Percentiles rank a stretch among this genome's conserved stretches.
These are phyloP conservation scores for Dermatemys mawii DNA, from an alignment of 2,113 vertebrate genomes.

Conservation along the genomic window DNA sequence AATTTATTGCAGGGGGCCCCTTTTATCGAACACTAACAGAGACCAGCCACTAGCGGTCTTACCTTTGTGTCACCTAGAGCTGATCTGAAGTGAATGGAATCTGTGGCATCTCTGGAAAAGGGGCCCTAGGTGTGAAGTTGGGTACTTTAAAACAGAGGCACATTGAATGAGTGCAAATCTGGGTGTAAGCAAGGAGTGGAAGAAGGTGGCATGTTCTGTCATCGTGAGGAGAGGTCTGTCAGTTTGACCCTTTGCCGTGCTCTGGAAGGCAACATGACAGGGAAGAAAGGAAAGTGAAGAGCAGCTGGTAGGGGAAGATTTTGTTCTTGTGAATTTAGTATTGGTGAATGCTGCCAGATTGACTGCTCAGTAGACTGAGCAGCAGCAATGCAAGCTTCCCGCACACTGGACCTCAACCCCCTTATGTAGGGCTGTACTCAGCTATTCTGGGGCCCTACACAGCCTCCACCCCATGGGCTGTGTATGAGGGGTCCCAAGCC, in stretches of 20 bases:
- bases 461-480: too few species aligned
- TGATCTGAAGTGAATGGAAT: neutral
- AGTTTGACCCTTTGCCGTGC: neutral
- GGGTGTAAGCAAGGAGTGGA: neutral
- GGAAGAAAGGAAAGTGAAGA: neutral
- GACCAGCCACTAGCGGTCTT: neutral
- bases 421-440: too few species aligned
- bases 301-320: neutral
- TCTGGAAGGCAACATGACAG: neutral
- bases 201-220: neutral
- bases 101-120: neutral
- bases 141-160: neutral
- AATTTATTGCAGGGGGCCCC: too few species aligned
- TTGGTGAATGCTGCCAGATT: neutral
- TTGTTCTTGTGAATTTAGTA: neutral
- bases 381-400: neutral
- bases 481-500: too few species aligned
- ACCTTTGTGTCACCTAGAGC: neutral
- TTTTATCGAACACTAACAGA: too few species aligned
- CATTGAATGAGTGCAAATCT: neutral
- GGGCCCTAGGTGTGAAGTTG: neutral
- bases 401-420: neutral
- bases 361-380: neutral
- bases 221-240: neutral
- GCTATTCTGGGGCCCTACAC: too few species aligned